Conservation (phyloP, 2,888 invertebrate species). For the Perdita meconis region DNA sequence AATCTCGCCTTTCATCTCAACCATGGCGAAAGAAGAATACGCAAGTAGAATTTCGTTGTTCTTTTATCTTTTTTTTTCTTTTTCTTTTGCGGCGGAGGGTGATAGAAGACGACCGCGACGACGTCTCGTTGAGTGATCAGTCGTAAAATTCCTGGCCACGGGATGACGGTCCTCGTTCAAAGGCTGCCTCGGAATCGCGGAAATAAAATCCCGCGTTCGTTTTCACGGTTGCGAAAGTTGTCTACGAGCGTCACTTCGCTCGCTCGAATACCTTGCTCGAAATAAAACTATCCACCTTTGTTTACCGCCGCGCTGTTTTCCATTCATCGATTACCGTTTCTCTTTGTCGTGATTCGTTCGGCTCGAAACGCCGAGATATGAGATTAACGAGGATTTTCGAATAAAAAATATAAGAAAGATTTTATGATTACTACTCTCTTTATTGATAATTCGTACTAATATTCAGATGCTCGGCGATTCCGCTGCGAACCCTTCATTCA, state of each 20-base stretch:
- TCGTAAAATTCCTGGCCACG: conserved; percentile 65
- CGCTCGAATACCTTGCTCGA: conserved; percentile 19
- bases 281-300: conserved; percentile 38
- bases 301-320: conserved; percentile 11
- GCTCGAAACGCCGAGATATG: not conserved
- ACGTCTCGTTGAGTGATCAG: conserved; percentile 61
- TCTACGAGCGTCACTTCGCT: conserved; percentile 20
- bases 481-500: too few relatives aligned
- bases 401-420: not conserved
- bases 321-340: not conserved
- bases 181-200: conserved; percentile 60
- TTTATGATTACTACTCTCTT: not conserved
- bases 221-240: conserved; percentile 25
- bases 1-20: conserved; percentile 21
- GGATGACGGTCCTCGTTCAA: conserved; percentile 47
- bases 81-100: conserved; percentile 32
- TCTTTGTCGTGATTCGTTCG: not conserved
- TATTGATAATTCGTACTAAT: too few relatives aligned
- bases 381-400: not conserved
- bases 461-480: too few relatives aligned
- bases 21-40: conserved; percentile 11
- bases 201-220: conserved; percentile 59
- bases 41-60: conserved; percentile 45
- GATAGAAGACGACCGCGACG: conserved; percentile 48
- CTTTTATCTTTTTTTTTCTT: conserved; percentile 50